These are phyloP conservation scores for Drusus annulatus DNA, from an alignment of 1,140 invertebrate species.

Conservation along the genomic window DNA sequence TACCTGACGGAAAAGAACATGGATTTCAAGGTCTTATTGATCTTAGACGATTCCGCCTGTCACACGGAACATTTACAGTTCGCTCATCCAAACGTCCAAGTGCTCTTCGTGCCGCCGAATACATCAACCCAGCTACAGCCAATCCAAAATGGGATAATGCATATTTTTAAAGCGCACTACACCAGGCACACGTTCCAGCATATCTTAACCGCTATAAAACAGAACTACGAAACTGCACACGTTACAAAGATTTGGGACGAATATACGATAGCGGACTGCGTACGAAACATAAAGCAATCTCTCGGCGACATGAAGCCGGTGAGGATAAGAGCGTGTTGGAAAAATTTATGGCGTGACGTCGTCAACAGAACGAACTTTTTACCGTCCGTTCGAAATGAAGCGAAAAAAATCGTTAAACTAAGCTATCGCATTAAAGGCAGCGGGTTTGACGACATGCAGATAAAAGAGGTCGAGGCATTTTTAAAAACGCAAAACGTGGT, in stretches of 20 bases:
- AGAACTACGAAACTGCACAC: background rate
- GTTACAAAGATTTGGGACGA: constrained; percentile 4
- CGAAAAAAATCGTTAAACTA: constrained; percentile 26
- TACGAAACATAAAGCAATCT: constrained; percentile 13
- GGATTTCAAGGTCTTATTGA: constrained; percentile 21
- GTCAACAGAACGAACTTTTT: background rate
- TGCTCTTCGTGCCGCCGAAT: constrained; percentile 19
- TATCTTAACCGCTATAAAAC: background rate
- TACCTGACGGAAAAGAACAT: constrained; percentile 2
- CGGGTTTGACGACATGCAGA: constrained; percentile 12
- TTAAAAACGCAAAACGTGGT: constrained; percentile 7
- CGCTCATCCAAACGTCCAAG: constrained; percentile 34
- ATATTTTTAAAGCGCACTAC: constrained; percentile 28
- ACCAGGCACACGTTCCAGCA: constrained; percentile 3
- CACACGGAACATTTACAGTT: constrained; percentile 32
- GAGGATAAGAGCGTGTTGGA: constrained; percentile 17
- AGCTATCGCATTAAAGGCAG: constrained; percentile 7
- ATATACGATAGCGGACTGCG: constrained; percentile 15
- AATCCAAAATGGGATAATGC: constrained; percentile 1
- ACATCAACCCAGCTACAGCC: constrained; percentile 1
- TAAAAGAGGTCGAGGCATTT: constrained; percentile 17
- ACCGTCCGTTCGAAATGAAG: constrained; percentile 19
- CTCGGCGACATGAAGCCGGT: constrained; percentile 16
- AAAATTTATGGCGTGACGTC: constrained; percentile 13
- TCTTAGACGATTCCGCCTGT: constrained; percentile 1